Evolutionary conservation across 1,140 invertebrate species (phyloP).

Genomic region (Macrosteles quadrilineatus): DNA sequence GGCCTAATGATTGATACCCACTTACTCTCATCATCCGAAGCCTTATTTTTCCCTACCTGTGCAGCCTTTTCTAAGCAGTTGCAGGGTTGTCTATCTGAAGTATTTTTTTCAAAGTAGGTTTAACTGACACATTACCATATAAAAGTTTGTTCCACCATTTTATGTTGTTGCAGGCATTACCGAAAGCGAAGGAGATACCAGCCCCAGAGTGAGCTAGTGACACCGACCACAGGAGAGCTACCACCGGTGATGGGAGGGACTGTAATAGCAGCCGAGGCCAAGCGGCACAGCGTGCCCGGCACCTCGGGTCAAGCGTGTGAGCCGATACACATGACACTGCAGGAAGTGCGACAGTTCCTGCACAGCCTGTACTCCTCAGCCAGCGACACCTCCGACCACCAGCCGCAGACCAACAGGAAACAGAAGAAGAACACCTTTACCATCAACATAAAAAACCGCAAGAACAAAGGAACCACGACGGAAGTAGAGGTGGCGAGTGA

Average conservation of each 20-base stretch:
- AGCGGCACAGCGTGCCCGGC: constrained; percentile 59
- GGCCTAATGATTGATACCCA: too few relatives aligned
- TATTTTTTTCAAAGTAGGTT: too few relatives aligned
- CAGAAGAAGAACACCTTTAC: constrained; percentile 41
- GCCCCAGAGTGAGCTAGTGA: constrained; percentile 59
- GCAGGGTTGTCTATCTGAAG: too few relatives aligned
- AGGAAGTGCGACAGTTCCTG: constrained; percentile 77
- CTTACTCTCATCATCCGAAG: too few relatives aligned
- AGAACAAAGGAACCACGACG: constrained; percentile 10
- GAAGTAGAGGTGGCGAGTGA: constrained; percentile 8
- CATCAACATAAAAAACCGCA: constrained; percentile 22
- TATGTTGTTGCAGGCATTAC: constrained; percentile 31
- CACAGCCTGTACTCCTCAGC: constrained; percentile 76
- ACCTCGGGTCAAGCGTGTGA: constrained; percentile 56
- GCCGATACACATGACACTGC: constrained; percentile 81
- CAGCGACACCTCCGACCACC: constrained; percentile 48
- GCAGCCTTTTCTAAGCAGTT: too few relatives aligned
- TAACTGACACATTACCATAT: too few relatives aligned
- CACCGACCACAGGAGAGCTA: not conserved
- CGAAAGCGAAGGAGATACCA: constrained; percentile 45
- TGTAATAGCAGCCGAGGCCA: constrained; percentile 36
- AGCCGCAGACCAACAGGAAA: constrained; percentile 27
- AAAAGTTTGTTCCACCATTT: too few relatives aligned
- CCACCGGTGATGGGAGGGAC: not conserved
- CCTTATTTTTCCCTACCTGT: too few relatives aligned